These are phyloP conservation scores for Drosophila repleta DNA, from an alignment of 1,140 invertebrate genomes.

Conservation along the genomic window DNA sequence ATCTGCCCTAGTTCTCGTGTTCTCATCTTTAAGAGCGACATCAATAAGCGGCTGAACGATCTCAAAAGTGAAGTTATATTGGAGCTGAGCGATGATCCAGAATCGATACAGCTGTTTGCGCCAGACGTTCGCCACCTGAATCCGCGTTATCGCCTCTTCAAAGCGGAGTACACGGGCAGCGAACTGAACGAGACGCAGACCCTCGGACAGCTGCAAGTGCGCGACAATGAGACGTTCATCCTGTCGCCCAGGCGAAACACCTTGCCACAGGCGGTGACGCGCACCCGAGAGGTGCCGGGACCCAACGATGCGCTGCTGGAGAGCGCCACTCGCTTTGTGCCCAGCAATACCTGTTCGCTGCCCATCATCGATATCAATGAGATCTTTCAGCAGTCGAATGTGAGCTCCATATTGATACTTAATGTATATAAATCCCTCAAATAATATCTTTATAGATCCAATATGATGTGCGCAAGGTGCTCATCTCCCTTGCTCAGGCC, in stretches of 20 bases:
- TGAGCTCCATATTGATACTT: conserved; percentile 31
- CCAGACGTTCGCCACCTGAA: conserved; percentile 71
- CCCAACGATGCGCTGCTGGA: conserved; percentile 71
- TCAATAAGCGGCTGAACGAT: conserved; percentile 70
- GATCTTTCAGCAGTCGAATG: conserved; percentile 82
- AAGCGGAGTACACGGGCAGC: conserved; percentile 69
- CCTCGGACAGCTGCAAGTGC: conserved; percentile 62
- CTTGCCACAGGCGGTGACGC: conserved; percentile 47
- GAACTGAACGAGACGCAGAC: conserved; percentile 71
- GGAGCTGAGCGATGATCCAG: conserved; percentile 73
- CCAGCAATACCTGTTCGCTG: conserved; percentile 36
- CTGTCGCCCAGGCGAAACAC: conserved; percentile 60
- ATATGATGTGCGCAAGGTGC: conserved; percentile 82
- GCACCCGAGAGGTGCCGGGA: conserved; percentile 62
- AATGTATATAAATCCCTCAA: not conserved
- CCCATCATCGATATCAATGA: conserved; percentile 81
- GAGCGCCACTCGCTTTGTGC: conserved; percentile 65
- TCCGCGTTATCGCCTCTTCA: conserved; percentile 71
- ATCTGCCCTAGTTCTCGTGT: conserved; percentile 78
- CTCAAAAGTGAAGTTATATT: conserved; percentile 78
- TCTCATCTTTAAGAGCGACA: conserved; percentile 69
- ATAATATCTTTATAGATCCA: conserved; percentile 62
- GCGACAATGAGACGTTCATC: conserved; percentile 74
- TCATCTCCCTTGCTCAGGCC: conserved; percentile 79
- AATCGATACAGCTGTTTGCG: conserved; percentile 74